Conservation (phyloP, 2,888 invertebrate species). For the Epinotia demarniana region DNA sequence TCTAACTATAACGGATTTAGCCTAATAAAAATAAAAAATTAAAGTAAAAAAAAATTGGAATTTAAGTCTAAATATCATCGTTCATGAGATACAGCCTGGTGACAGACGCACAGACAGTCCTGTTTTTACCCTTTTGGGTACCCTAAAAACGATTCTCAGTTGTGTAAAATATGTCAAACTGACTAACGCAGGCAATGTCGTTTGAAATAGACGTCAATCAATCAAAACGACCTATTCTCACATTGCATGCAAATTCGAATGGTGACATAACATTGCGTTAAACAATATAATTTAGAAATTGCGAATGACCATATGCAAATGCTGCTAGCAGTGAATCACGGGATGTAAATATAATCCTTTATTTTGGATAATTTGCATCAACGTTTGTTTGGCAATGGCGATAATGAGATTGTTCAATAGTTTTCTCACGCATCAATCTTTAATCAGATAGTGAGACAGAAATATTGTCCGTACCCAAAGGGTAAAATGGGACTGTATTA, state of each 20-base stretch:
- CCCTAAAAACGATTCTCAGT: too few relatives aligned
- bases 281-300: conserved; percentile 25
- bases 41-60: too few relatives aligned
- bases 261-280: conserved; percentile 6
- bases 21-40: too few relatives aligned
- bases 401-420: conserved; percentile 9
- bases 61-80: too few relatives aligned
- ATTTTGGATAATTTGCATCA: conserved; percentile 23
- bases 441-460: neutral
- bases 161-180: too few relatives aligned
- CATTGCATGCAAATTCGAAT: conserved; percentile 16
- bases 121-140: too few relatives aligned
- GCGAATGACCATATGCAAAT: conserved; percentile 24
- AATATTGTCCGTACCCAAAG: too few relatives aligned
- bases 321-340: conserved; percentile 4
- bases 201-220: conserved; percentile 10
- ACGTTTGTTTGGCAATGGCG: conserved; percentile 9
- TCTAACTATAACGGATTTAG: too few relatives aligned
- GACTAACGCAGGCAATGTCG: too few relatives aligned
- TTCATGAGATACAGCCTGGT: too few relatives aligned
- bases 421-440: conserved; percentile 14
- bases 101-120: too few relatives aligned
- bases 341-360: conserved; percentile 6
- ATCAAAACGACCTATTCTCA: conserved; percentile 4
- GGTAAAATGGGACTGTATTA: too few relatives aligned